Base-by-base conservation (phyloP, 2,113 vertebrate genomes). In the Irena cyanogastra region DNA sequence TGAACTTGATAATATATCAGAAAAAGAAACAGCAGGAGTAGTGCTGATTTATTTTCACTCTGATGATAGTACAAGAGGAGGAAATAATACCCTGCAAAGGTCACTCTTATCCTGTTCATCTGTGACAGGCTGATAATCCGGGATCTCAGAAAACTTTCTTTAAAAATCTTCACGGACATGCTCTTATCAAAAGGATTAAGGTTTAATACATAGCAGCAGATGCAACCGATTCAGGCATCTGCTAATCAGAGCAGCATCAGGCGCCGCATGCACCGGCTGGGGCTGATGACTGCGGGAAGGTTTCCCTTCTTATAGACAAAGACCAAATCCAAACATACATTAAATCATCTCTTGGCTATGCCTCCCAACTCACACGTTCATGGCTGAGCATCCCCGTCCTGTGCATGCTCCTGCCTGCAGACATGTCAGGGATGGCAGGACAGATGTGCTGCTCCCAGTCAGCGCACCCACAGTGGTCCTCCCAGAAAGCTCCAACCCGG, bases 131-230 rank as follows among this genome's bases (percentile, higher is more conserved):
- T 93, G 87, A 95, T 96, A 95, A 95, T 93, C 92, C 78, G 39
- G 75, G 70, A 96, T 79, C 95, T 89, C 74, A 39, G 42, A 82
- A 69, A 96, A 95, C 71, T 95, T 95, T 84, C 89, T 86, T 91
- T 83, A 87, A 94, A 94, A 93, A 86, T 92, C 94, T 95, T 94
- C 91, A 92, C 0, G 85, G 94, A 71, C 57, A 56, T 82, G 85
- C 89, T 97, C 94, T 97, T 96, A 96, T 92, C 90, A 82, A 86
- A 95, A 89, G 87, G 87, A 97, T 97, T 96, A 96, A 71, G 35
- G 68, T 92, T 87, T 92, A 97, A 97, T 95, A 86, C 88, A 75
- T 88, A 91, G 71, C 93, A 95, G 96, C 89, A 97, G 96, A 97
- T 94, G 93, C 49, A 79, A 79, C n/a, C 10, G 26, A 96, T 93